Evolutionary conservation across 2,888 invertebrate genomes (phyloP), one percentile per base, ranked within the genome.

Genomic region (Xiphydria camelus): DNA sequence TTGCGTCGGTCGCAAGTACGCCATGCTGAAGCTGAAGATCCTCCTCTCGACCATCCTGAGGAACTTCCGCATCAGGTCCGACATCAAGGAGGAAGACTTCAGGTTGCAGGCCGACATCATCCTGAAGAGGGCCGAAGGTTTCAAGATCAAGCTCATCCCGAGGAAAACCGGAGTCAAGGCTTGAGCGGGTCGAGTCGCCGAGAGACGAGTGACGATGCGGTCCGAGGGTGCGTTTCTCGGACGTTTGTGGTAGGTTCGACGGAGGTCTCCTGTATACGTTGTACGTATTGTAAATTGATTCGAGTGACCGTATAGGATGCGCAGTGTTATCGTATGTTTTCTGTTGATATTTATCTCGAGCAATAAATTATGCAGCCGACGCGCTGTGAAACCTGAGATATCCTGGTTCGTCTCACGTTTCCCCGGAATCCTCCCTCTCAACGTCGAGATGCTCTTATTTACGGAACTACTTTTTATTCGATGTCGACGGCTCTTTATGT

Each of bases 1-100:
- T 59, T 89, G 89, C 69, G 89, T 89, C 15, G 89, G 88, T 36
- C 85, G 88, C 26, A 89, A 89, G 76, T 89, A 89, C 70, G 89
- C 89, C n/a, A 83, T 89, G 80, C 72, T 89, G 41, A 89, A 89
- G 68, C 76, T 89, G 48, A 89, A 89, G 74, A 83, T 89, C 9
- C 77, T 89, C 1, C 78, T 89, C 1, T 83, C 88, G 0, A 88
- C 87, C 3, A 82, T 88, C 32, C 69, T 89, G 49, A 82, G 89
- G 45, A 86, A 85, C 70, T 89, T 81, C 75, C 81, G 80, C 44
- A 76, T 86, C 10, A 76, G 78, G 10, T 87, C 87, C 0, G 82
- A 82, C 49, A 66, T 86, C 17, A 80, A 82, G 36, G 87, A 88
- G 62, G 75, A 82, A 12, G 82, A 88, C 54, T 88, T 84, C 69